phyloP scores from a whole-genome alignment of 2,113 vertebrate species.

The Pogona vitticeps region DNA sequence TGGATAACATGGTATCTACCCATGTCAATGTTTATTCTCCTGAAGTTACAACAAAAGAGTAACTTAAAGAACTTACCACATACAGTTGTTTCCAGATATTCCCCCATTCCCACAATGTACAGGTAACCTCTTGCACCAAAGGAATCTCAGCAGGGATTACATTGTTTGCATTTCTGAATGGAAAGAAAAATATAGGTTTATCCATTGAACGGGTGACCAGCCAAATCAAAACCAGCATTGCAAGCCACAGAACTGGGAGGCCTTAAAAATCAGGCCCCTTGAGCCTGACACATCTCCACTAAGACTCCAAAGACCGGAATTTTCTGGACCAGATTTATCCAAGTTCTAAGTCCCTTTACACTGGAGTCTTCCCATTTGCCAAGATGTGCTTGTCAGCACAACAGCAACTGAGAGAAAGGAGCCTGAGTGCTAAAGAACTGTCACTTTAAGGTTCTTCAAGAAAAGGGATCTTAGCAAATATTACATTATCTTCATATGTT shows the following conservation, averaged over 20 bases:
- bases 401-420: not conserved
- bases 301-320: not conserved
- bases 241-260: not conserved
- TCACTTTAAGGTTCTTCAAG: not conserved
- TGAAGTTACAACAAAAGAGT: not conserved
- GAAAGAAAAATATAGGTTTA: not conserved
- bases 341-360: not conserved
- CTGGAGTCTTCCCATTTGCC: too few relatives aligned
- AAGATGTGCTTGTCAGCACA: not conserved
- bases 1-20: not conserved
- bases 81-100: slow-evolving; percentile 98
- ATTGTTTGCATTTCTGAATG: slow-evolving; percentile 82
- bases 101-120: slow-evolving; percentile 94
- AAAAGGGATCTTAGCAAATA: not conserved
- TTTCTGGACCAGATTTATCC: not conserved
- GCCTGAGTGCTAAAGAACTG: not conserved
- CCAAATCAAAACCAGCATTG: not conserved
- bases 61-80: slow-evolving; percentile 78
- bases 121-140: slow-evolving; percentile 94
- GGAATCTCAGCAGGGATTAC: slow-evolving; percentile 88
- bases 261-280: not conserved
- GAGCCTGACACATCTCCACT: too few relatives aligned
- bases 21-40: not conserved
- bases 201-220: not conserved
- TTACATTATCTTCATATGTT: too few relatives aligned